These are phyloP conservation scores for Meloidogyne hapla DNA, from an alignment of 1,140 invertebrate genomes.

Conservation along the genomic window DNA sequence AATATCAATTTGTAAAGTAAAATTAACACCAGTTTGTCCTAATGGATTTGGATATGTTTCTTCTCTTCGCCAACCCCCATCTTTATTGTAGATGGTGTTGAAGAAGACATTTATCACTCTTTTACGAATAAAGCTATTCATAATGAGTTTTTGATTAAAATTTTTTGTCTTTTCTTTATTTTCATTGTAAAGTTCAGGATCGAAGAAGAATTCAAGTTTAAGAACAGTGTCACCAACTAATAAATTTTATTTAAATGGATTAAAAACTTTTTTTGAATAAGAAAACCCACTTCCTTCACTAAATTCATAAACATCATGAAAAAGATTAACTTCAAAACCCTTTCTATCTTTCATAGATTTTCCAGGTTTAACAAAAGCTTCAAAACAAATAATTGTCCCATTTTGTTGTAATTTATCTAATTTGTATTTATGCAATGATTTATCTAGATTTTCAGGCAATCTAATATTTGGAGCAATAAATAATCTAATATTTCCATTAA, in stretches of 20 bases:
- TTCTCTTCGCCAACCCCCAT: not conserved
- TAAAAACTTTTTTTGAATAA: too few species aligned
- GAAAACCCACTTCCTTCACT: not conserved
- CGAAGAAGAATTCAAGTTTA: not conserved
- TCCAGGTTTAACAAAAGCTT: not conserved
- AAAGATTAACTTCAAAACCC: not conserved
- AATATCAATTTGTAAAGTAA: not conserved
- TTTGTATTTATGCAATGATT: not conserved
- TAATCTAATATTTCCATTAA: not conserved
- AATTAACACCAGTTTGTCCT: not conserved
- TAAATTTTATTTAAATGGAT: not conserved
- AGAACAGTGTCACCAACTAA: not conserved
- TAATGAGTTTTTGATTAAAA: not conserved
- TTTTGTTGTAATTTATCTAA: not conserved
- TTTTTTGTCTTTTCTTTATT: not conserved
- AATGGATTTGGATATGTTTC: not conserved
- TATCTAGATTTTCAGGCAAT: not conserved
- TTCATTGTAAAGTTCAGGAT: not conserved
- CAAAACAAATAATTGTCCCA: conserved; percentile 2
- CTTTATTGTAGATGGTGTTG: not conserved
- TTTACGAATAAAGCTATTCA: not conserved
- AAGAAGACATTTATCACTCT: too few species aligned
- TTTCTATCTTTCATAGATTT: not conserved
- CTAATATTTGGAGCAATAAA: not conserved
- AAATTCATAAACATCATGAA: not conserved